These are phyloP conservation scores for Channa maculata DNA, from an alignment of 2,113 vertebrate species.

Conservation along the genomic window DNA sequence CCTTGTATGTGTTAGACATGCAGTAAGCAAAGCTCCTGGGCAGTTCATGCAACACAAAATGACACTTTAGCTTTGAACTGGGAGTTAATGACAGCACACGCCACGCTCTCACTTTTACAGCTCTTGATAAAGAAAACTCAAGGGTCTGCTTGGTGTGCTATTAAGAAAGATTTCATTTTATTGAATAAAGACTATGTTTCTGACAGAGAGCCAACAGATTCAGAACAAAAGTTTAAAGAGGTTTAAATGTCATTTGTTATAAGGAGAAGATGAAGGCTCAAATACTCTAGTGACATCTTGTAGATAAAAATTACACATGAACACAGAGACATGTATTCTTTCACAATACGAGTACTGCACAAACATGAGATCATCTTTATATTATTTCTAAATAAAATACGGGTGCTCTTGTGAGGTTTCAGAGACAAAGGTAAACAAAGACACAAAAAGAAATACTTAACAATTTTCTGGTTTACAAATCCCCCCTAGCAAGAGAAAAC, in stretches of 20 bases:
- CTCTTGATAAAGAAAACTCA: slow-evolving; percentile 74
- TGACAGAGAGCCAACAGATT: slow-evolving; percentile 62
- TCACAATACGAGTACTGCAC: slow-evolving; percentile 55
- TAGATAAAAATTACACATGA: slow-evolving; percentile 52
- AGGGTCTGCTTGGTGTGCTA: slow-evolving; percentile 63
- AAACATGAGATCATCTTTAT: slow-evolving; percentile 55
- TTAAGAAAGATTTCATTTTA: slow-evolving; percentile 75
- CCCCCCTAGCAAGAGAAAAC: slow-evolving; percentile 19
- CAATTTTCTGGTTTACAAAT: slow-evolving; percentile 63
- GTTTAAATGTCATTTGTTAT: slow-evolving; percentile 53
- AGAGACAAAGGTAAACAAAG: slow-evolving; percentile 60
- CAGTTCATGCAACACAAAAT: slow-evolving; percentile 56
- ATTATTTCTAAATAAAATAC: slow-evolving; percentile 50
- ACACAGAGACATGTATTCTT: slow-evolving; percentile 47
- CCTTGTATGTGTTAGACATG: slow-evolving; percentile 63
- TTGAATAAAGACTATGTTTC: slow-evolving; percentile 60
- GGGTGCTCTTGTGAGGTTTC: slow-evolving; percentile 38
- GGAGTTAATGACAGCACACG: slow-evolving; percentile 25
- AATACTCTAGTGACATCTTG: slow-evolving; percentile 47
- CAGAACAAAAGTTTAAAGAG: slow-evolving; percentile 49
- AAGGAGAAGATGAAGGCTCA: slow-evolving; percentile 38
- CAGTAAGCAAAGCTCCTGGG: slow-evolving; percentile 56
- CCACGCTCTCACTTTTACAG: slow-evolving; percentile 27
- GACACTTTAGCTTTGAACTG: slow-evolving; percentile 22
- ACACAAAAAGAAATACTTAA: slow-evolving; percentile 63